phyloP scores from a whole-genome alignment of 1,140 invertebrate species.

The Papilio dardanus region DNA sequence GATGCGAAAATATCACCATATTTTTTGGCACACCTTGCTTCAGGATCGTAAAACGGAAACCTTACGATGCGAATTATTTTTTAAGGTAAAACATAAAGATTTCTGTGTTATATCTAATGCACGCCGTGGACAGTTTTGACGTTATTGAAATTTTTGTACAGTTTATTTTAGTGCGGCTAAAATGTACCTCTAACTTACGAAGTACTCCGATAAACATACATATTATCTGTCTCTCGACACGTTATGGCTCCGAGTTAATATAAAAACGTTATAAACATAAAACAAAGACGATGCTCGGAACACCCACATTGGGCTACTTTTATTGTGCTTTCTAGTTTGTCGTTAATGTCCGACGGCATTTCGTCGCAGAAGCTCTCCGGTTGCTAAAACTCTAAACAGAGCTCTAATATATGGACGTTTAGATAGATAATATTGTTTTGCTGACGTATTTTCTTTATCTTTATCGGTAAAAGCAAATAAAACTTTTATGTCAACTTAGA shows the following conservation, averaged over 20 bases:
- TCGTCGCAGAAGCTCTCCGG: slow-evolving; percentile 54
- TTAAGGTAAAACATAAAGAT: slow-evolving; percentile 29
- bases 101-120: slow-evolving; percentile 37
- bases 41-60: slow-evolving; percentile 13
- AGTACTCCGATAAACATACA: slow-evolving; percentile 45
- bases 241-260: slow-evolving; percentile 48
- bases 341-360: slow-evolving; percentile 47
- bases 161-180: slow-evolving; percentile 26
- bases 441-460: slow-evolving; percentile 19
- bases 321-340: slow-evolving; percentile 51
- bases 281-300: slow-evolving; percentile 53
- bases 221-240: slow-evolving; percentile 44
- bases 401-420: slow-evolving; percentile 29
- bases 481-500: slow-evolving; percentile 28
- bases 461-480: slow-evolving; percentile 17
- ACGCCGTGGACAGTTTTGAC: slow-evolving; percentile 24
- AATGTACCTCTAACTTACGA: slow-evolving; percentile 39
- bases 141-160: slow-evolving; percentile 30
- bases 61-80: slow-evolving; percentile 30
- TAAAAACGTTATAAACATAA: slow-evolving; percentile 61
- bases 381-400: slow-evolving; percentile 46
- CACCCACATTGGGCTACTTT: slow-evolving; percentile 54
- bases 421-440: slow-evolving; percentile 22
- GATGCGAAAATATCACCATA: slow-evolving; percentile 7
- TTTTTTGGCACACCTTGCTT: slow-evolving; percentile 18